These are phyloP conservation scores for Oenanthe oenanthe DNA, from an alignment of 2,113 vertebrate genomes.

Conservation along the genomic window DNA sequence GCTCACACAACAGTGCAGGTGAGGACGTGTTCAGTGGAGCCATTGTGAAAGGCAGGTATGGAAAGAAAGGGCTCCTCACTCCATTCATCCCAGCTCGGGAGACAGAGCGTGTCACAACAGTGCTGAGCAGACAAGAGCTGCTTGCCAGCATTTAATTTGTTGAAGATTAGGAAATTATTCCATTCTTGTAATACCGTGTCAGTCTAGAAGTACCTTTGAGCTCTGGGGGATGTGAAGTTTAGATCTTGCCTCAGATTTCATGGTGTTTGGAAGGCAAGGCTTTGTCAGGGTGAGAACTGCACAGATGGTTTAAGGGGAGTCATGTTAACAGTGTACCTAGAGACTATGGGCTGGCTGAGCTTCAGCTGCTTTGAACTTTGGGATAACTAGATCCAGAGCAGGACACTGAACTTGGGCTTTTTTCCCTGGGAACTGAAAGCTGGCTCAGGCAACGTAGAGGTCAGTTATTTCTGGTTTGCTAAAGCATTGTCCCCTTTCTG, in stretches of 20 bases:
- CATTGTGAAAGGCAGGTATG: background rate
- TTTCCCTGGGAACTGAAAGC: background rate
- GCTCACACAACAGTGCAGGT: background rate
- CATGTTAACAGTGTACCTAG: background rate
- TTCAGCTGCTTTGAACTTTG: background rate
- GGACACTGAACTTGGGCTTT: background rate
- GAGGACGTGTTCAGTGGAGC: background rate
- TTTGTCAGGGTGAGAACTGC: background rate
- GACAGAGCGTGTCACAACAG: constrained; percentile 33
- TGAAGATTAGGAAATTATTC: constrained; percentile 51
- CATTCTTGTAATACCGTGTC: background rate
- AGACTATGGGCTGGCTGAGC: background rate
- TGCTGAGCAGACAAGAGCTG: constrained; percentile 40
- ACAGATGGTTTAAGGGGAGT: background rate
- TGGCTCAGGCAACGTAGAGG: background rate
- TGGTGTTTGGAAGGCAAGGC: background rate
- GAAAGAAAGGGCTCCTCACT: background rate
- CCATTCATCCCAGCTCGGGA: background rate
- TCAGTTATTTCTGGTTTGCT: background rate
- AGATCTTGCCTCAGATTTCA: background rate
- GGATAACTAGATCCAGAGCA: background rate
- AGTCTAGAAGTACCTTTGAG: constrained; percentile 16
- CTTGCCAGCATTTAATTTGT: constrained; percentile 62
- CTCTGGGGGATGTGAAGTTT: background rate
- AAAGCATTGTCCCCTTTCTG: background rate